phyloP scores from a whole-genome alignment of 2,797 vertebrate genomes.

The Arrhamphus sclerolepis region DNA sequence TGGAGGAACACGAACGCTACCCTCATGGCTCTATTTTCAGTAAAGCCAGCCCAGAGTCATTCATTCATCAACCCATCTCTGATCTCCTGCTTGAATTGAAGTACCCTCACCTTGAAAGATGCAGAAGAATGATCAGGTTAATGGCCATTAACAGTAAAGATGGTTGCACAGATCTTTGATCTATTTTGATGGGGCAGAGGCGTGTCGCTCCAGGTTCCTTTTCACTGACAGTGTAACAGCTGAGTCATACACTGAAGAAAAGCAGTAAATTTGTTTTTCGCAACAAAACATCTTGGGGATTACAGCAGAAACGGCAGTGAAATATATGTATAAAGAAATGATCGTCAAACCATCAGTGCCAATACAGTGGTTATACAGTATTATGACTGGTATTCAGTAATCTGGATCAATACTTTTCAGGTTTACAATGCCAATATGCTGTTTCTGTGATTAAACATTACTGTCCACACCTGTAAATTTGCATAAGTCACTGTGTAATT shows the following conservation, averaged over 20 bases:
- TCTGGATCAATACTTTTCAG: too few relatives aligned
- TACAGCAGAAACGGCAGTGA: too few relatives aligned
- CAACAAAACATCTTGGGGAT: too few relatives aligned
- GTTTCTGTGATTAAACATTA: too few relatives aligned
- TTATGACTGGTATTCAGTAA: too few relatives aligned
- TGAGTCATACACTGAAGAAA: constrained; percentile 8
- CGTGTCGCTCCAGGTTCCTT: constrained; percentile 14
- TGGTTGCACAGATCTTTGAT: constrained; percentile 53
- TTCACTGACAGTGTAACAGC: constrained; percentile 19
- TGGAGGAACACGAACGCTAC: constrained; percentile 72
- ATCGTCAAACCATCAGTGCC: too few relatives aligned
- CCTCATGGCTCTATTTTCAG: constrained; percentile 78
- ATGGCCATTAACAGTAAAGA: constrained; percentile 67
- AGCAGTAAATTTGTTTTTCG: constrained; percentile 9
- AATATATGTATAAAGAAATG: too few relatives aligned
- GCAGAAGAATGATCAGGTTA: constrained; percentile 69
- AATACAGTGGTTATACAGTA: too few relatives aligned
- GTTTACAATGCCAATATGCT: too few relatives aligned
- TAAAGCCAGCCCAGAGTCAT: constrained; percentile 43
- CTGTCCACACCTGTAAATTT: too few relatives aligned
- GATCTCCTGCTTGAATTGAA: constrained; percentile 72
- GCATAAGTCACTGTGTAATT: too few relatives aligned
- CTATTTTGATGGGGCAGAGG: constrained; percentile 38
- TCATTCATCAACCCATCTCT: constrained; percentile 62
- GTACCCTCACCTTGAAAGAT: constrained; percentile 64